phyloP scores from a whole-genome alignment of 2,888 invertebrate genomes.

The Chydorus sphaericus region DNA sequence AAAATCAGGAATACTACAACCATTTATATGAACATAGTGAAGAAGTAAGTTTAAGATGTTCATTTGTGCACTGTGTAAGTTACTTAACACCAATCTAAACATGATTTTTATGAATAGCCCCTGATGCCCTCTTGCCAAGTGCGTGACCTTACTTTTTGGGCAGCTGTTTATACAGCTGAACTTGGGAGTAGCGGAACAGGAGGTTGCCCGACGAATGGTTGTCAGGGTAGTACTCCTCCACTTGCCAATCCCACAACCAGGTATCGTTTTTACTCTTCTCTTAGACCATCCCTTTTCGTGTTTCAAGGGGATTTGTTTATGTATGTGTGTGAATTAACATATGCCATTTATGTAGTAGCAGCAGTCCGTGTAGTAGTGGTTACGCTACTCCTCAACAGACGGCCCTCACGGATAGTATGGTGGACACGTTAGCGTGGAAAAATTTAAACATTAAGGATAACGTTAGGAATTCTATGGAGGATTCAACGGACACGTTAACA shows the following conservation, averaged over 20 bases:
- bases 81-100: not conserved
- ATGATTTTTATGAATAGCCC: conserved; percentile 42
- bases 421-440: conserved; percentile 8
- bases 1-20: conserved; percentile 58
- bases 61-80: not conserved
- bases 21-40: conserved; percentile 53
- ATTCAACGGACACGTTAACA: conserved; percentile 41
- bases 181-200: conserved; percentile 24
- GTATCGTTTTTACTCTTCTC: too few species aligned
- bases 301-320: too few species aligned
- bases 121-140: conserved; percentile 75
- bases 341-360: not conserved
- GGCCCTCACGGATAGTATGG: conserved; percentile 9
- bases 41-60: conserved; percentile 31
- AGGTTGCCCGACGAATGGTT: conserved; percentile 16
- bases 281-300: too few species aligned
- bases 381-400: conserved; percentile 8
- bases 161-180: conserved; percentile 56
- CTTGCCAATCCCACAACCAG: conserved; percentile 1
- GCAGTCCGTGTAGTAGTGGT: conserved; percentile 8
- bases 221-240: conserved; percentile 20
- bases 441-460: conserved; percentile 1
- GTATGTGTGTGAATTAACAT: not conserved
- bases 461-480: conserved; percentile 30
- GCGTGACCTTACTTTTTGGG: conserved; percentile 68